Conservation (phyloP, 2,113 vertebrate genomes). For the Toxotes chatareus region DNA sequence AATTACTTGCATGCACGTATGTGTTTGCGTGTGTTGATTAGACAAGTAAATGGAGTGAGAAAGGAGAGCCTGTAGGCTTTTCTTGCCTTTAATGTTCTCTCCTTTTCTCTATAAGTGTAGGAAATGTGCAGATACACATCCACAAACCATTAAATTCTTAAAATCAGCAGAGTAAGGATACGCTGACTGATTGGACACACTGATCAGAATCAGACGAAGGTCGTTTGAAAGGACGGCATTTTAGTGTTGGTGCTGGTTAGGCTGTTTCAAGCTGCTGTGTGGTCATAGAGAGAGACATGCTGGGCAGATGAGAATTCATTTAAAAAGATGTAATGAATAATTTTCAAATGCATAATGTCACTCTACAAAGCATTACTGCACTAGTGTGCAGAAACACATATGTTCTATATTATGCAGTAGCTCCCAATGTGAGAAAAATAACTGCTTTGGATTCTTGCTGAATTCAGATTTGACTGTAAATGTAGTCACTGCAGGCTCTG, state of each 20-base stretch:
- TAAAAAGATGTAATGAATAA: slow-evolving; percentile 3
- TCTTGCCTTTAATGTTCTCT: slow-evolving; percentile 11
- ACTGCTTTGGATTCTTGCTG: background rate
- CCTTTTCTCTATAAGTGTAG: background rate
- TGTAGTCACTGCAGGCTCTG: background rate
- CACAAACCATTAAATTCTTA: background rate
- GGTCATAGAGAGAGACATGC: too few relatives aligned
- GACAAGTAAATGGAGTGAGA: slow-evolving; percentile 35
- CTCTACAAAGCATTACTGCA: background rate
- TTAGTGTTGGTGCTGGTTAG: background rate
- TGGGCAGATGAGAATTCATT: background rate
- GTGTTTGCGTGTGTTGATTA: slow-evolving; percentile 24
- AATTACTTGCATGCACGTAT: slow-evolving; percentile 15
- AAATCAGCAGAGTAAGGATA: background rate
- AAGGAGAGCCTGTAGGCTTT: background rate
- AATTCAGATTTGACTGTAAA: background rate
- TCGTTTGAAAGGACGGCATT: background rate
- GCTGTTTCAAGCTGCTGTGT: background rate
- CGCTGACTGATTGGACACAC: background rate
- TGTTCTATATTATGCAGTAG: background rate
- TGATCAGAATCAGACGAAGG: background rate
- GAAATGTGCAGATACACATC: slow-evolving; percentile 10
- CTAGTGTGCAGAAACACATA: background rate
- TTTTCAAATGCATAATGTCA: background rate
- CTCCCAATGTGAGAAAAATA: background rate